These are phyloP conservation scores for Trichacis sp. DNA, from an alignment of 2,888 invertebrate genomes.

Conservation along the genomic window DNA sequence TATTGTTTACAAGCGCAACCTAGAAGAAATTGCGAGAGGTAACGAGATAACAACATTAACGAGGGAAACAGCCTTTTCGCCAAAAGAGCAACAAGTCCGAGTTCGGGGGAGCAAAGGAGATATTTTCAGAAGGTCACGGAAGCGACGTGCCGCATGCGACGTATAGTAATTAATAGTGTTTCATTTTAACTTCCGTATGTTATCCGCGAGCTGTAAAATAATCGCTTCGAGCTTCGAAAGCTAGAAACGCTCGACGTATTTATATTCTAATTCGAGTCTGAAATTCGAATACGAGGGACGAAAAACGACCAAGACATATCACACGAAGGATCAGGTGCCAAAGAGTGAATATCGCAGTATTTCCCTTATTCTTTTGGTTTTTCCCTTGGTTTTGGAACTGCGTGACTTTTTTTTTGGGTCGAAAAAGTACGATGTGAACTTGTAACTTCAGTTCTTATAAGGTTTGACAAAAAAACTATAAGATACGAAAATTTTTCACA, in stretches of 20 bases:
- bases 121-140: slow-evolving; percentile 1
- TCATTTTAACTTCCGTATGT: slow-evolving; percentile 30
- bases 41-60: slow-evolving; percentile 31
- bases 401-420: too few relatives aligned
- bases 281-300: background rate
- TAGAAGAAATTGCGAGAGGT: slow-evolving; percentile 66
- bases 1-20: slow-evolving; percentile 89
- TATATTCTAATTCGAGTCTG: slow-evolving; percentile 31
- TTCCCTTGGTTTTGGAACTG: too few relatives aligned
- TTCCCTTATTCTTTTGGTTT: background rate
- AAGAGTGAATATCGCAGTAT: slow-evolving; percentile 19
- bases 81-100: slow-evolving; percentile 16
- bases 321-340: slow-evolving; percentile 19
- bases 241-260: slow-evolving; percentile 37
- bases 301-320: slow-evolving; percentile 33
- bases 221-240: slow-evolving; percentile 39
- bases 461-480: too few relatives aligned
- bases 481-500: too few relatives aligned
- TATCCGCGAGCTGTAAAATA: slow-evolving; percentile 38
- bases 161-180: slow-evolving; percentile 36
- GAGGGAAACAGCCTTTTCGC: slow-evolving; percentile 19
- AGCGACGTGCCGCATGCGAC: slow-evolving; percentile 16
- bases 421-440: too few relatives aligned
- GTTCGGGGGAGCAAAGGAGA: background rate
- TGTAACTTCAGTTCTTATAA: too few relatives aligned